Evolutionary conservation across 2,113 vertebrate genomes (phyloP).

Genomic region (Phalacrocorax brasilianus): DNA sequence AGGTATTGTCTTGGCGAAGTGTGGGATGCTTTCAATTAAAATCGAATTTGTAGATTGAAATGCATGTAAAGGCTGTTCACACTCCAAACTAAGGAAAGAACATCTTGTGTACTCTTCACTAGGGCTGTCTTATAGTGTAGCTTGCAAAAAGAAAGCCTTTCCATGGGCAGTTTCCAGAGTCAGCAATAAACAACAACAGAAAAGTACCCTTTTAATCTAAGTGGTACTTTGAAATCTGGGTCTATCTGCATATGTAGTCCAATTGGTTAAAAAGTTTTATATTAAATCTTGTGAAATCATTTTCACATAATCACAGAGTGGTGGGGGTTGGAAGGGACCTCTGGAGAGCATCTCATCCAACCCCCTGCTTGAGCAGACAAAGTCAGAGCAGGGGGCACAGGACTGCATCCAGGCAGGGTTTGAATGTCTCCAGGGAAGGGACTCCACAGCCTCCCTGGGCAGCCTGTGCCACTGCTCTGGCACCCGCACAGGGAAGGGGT

Average conservation of each 20-base stretch:
- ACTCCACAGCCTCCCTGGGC: too few relatives aligned
- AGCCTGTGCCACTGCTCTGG: too few relatives aligned
- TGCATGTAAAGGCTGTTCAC: background rate
- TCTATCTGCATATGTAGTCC: background rate
- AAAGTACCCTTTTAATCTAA: background rate
- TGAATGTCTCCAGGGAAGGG: too few relatives aligned
- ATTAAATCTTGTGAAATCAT: background rate
- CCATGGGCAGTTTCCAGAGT: background rate
- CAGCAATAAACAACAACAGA: background rate
- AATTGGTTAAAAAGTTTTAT: background rate
- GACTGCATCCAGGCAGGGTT: too few relatives aligned
- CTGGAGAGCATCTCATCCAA: too few relatives aligned
- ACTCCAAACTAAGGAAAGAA: background rate
- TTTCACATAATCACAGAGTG: background rate
- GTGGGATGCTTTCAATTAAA: constrained; percentile 32
- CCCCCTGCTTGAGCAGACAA: too few relatives aligned
- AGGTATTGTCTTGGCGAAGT: constrained; percentile 4
- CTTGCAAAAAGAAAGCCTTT: background rate
- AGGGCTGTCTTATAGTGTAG: background rate
- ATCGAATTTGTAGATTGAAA: constrained; percentile 7
- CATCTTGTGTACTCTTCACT: background rate
- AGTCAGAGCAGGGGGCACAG: too few relatives aligned
- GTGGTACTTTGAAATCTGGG: background rate
- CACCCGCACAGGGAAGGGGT: too few relatives aligned
- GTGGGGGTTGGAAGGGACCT: too few relatives aligned